phyloP scores from a whole-genome alignment of 2,888 invertebrate genomes.

The Eristalinus aeneus region DNA sequence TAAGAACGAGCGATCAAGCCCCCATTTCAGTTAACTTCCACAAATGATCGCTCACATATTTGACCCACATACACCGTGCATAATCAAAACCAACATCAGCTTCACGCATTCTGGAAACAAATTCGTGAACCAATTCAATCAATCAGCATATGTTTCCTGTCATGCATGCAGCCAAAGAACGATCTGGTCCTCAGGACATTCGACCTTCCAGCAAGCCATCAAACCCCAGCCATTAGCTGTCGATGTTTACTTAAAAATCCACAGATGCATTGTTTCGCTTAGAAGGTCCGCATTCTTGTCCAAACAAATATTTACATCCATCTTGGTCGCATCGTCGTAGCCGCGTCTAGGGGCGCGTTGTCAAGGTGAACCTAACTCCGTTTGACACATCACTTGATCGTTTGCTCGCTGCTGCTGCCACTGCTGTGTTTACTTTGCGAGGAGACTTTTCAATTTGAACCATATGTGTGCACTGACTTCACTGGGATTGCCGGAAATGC shows the following conservation, averaged over 20 bases:
- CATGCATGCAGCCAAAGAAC: neutral
- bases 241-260: slow-evolving; percentile 30
- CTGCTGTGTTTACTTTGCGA: slow-evolving; percentile 26
- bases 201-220: neutral
- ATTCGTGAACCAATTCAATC: slow-evolving; percentile 3
- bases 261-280: slow-evolving; percentile 4
- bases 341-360: neutral
- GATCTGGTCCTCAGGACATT: neutral
- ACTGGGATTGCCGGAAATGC: slow-evolving; percentile 51
- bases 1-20: neutral
- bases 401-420: slow-evolving; percentile 3
- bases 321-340: neutral
- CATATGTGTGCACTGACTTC: slow-evolving; percentile 35
- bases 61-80: neutral
- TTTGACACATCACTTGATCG: slow-evolving; percentile 40
- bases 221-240: slow-evolving; percentile 3
- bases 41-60: neutral
- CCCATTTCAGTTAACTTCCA: neutral
- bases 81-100: neutral
- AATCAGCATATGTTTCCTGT: slow-evolving; percentile 11
- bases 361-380: slow-evolving; percentile 41
- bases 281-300: slow-evolving; percentile 6
- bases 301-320: slow-evolving; percentile 7
- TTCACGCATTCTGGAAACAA: neutral
- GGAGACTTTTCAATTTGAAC: slow-evolving; percentile 40